These are phyloP conservation scores for Parapristionchus giblindavisi DNA, from an alignment of 2,888 invertebrate genomes.

Conservation along the genomic window DNA sequence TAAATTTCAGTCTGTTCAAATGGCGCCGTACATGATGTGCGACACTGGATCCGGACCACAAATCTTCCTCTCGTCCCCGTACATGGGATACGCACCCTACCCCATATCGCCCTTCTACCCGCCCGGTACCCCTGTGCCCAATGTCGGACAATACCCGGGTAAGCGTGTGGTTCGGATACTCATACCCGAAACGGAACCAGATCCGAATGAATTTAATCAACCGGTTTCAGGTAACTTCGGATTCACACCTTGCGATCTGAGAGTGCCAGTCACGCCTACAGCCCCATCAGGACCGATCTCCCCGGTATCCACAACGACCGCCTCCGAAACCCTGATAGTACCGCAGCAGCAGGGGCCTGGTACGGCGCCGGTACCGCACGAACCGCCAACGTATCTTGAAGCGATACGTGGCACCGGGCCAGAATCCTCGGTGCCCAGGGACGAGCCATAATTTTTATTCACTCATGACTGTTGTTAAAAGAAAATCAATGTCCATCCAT, in stretches of 20 bases:
- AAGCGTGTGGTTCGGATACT: no score
- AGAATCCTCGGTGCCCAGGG: constrained; percentile 9
- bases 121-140: constrained; percentile 18
- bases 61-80: constrained; percentile 32
- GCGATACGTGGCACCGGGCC: constrained; percentile 29
- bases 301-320: not conserved
- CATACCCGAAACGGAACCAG: not conserved
- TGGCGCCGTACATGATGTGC: constrained; percentile 27
- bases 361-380: not conserved
- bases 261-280: constrained; percentile 1
- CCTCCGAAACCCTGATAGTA: not conserved
- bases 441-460: no score
- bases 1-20: not conserved
- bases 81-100: constrained; percentile 32
- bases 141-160: no score
- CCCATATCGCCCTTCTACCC: constrained; percentile 16
- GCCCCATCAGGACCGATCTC: not conserved
- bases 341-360: not conserved
- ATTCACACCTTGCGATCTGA: constrained; percentile 30
- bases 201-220: not conserved
- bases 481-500: no score
- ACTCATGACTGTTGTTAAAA: no score
- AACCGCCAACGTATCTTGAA: constrained; percentile 34
- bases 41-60: constrained; percentile 30
- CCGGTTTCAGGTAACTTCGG: not conserved